Percentiles rank a stretch among this genome's conserved stretches.
These are phyloP conservation scores for Ceyx margarethae DNA, from an alignment of 2,113 vertebrate species.

Conservation along the genomic window DNA sequence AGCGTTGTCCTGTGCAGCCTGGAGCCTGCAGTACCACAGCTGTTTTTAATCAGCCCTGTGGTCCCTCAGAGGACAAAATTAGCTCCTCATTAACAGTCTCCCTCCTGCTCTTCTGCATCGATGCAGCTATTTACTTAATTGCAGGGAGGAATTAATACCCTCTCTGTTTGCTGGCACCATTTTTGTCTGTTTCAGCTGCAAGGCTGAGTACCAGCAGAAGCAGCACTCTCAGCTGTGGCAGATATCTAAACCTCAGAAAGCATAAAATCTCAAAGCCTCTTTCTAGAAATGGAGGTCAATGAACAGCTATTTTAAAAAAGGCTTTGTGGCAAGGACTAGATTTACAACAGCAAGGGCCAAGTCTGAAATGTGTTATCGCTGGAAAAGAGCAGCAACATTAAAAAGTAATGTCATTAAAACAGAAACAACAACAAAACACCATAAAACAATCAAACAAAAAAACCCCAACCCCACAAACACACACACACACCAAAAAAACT, in stretches of 20 bases:
- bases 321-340: background rate
- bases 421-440: background rate
- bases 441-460: too few relatives aligned
- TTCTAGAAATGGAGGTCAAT: background rate
- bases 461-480: too few relatives aligned
- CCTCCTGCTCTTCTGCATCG: background rate
- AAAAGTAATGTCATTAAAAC: background rate
- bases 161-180: background rate
- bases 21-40: background rate
- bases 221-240: background rate
- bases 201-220: background rate
- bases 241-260: background rate
- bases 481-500: too few relatives aligned
- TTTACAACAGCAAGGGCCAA: background rate
- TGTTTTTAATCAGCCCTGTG: background rate
- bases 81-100: background rate
- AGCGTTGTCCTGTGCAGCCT: background rate
- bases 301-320: background rate
- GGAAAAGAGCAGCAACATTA: background rate
- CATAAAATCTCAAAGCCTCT: background rate
- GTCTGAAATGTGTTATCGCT: background rate
- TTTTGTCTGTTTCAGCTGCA: background rate
- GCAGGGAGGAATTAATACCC: background rate
- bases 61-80: background rate
- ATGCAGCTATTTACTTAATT: background rate